These are phyloP conservation scores for Xanthia togata DNA, from an alignment of 2,888 invertebrate genomes.

Conservation along the genomic window DNA sequence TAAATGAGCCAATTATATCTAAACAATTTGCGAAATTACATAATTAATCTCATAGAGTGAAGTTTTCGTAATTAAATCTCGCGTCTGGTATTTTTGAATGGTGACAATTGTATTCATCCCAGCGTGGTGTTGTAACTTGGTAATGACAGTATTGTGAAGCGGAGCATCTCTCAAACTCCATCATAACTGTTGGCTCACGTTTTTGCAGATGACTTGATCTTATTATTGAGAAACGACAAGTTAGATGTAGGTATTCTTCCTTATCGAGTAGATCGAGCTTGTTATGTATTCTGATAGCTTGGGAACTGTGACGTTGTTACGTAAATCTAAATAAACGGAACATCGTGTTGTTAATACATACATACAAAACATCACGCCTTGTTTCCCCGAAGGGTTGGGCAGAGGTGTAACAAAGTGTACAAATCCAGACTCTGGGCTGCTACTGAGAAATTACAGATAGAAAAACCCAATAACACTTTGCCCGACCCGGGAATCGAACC, in stretches of 20 bases:
- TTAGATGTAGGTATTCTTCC: constrained; percentile 81
- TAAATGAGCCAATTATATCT: constrained; percentile 13
- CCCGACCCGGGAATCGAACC: too few relatives aligned
- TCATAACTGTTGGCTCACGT: constrained; percentile 85
- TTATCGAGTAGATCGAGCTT: constrained; percentile 84
- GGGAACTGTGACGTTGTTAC: constrained; percentile 85
- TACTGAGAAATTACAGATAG: too few relatives aligned
- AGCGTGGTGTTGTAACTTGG: constrained; percentile 79
- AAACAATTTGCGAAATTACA: constrained; percentile 21
- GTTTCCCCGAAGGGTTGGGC: too few relatives aligned
- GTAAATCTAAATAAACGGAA: constrained; percentile 73
- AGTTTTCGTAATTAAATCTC: constrained; percentile 61
- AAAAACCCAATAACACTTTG: too few relatives aligned
- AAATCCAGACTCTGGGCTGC: too few relatives aligned
- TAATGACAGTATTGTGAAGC: constrained; percentile 85
- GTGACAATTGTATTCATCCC: constrained; percentile 68
- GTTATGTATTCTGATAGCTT: constrained; percentile 85
- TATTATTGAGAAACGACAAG: constrained; percentile 85
- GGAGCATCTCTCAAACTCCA: constrained; percentile 78
- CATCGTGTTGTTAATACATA: constrained; percentile 45
- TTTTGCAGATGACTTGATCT: constrained; percentile 85
- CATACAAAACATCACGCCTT: too few relatives aligned
- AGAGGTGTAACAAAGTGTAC: too few relatives aligned
- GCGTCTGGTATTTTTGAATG: constrained; percentile 67
- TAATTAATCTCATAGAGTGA: constrained; percentile 46